Evolutionary conservation across 2,888 invertebrate species (phyloP), one percentile per base, ranked within the genome.

Genomic region (Troides helena): DNA sequence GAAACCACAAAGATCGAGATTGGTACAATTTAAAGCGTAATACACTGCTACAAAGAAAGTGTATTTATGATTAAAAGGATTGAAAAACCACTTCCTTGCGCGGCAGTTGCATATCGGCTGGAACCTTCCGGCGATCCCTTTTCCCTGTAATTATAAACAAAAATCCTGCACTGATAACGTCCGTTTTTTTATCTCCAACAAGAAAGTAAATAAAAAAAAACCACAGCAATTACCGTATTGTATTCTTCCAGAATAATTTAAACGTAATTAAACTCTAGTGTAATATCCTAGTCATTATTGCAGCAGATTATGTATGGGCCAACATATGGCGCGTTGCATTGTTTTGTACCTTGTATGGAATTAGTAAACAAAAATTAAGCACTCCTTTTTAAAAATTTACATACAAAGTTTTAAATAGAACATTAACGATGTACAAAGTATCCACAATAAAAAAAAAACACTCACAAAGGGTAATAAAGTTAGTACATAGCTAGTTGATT

Each of bases 61-160:
- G 74, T 79, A 79, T 80, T 83, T 84, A 77, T 78, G 75, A 80
- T 82, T 80, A 85, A 84, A 84, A 80, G 79, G 79, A 75, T 79
- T 80, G 78, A 78, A 80, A 81, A 77, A 78, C 76, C 73, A 72
- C 72, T 72, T 72, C 74, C 70, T 63, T 68, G 74, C 68, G 76
- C 79, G 82, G 73, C 84, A 83, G 84, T 82, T 83, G 86, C 80
- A 78, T 79, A 83, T 79, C 82, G 82, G 80, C 74, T 74, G 75
- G 74, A 78, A 77, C 81, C 81, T 80, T 79, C 80, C 79, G 81
- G 80, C 77, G 76, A 81, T 82, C 80, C 79, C 75, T 77, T 80
- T 79, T 79, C 76, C 76, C 82, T 82, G 78, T 82, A 87, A 88
- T 88, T 87, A 87, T 80, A 80, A 79, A 75, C 76, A 81, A 82